phyloP scores from a whole-genome alignment of 2,113 vertebrate species.

The Elephantulus edwardii region DNA sequence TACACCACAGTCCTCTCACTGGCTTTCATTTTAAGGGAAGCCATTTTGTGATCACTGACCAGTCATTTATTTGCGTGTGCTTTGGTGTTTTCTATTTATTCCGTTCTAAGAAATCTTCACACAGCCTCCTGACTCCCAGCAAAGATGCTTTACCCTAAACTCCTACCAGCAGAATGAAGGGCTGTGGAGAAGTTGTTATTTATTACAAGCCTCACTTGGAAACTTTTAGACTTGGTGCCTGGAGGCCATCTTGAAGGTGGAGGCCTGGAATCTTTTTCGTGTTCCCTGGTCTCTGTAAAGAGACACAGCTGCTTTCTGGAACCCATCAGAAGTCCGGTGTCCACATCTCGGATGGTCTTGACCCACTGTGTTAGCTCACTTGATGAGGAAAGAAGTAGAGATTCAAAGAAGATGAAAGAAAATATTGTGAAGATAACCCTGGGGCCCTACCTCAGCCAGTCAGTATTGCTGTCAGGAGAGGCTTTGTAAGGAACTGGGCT shows the following conservation, averaged over 20 bases:
- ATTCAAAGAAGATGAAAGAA: neutral
- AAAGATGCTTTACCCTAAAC: constrained; percentile 6
- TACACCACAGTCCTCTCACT: constrained; percentile 9
- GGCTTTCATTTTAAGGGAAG: constrained; percentile 70
- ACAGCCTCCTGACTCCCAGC: constrained; percentile 45
- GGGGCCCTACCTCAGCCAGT: neutral
- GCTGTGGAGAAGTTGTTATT: constrained; percentile 45
- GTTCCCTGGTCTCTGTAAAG: constrained; percentile 6
- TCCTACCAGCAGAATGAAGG: neutral
- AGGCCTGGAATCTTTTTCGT: neutral
- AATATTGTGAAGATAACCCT: neutral
- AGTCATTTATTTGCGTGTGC: constrained; percentile 67
- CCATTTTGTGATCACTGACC: constrained; percentile 50
- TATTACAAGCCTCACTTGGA: constrained; percentile 48
- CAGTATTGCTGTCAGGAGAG: neutral
- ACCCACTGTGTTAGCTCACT: neutral
- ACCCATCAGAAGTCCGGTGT: no score
- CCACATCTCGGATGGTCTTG: neutral
- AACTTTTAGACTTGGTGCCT: constrained; percentile 53
- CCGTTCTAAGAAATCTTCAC: constrained; percentile 62
- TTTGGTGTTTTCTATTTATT: constrained; percentile 77
- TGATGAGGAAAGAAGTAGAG: neutral
- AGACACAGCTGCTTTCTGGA: constrained; percentile 3
- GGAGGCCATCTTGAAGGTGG: constrained; percentile 29
- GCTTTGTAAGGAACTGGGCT: neutral